Percentiles rank a stretch among this genome's conserved stretches.
phyloP scores from a whole-genome alignment of 2,888 invertebrate genomes.

The Andrena fulva region DNA sequence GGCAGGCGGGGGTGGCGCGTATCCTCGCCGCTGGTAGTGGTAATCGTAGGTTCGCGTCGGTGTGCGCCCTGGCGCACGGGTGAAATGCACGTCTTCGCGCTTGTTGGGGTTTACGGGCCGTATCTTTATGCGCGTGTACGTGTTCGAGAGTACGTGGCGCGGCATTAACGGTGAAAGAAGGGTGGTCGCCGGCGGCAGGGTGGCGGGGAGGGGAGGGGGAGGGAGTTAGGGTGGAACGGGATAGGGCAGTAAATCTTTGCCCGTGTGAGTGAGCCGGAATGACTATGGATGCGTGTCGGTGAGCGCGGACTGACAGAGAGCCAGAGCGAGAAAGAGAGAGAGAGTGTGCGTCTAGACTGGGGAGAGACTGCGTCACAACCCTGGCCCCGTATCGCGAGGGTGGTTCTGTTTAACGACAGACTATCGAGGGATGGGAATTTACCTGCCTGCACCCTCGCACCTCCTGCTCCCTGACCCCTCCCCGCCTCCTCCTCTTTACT shows the following conservation, averaged over 20 bases:
- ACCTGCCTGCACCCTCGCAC: slow-evolving; percentile 60
- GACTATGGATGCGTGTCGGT: slow-evolving; percentile 78
- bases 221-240: slow-evolving; percentile 34
- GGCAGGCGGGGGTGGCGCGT: not conserved
- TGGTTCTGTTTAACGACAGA: slow-evolving; percentile 78
- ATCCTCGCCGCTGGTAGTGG: slow-evolving; percentile 23
- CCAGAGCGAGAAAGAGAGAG: slow-evolving; percentile 62
- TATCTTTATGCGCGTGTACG: slow-evolving; percentile 76
- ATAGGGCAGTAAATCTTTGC: slow-evolving; percentile 81
- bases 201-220: not conserved
- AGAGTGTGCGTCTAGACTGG: slow-evolving; percentile 81
- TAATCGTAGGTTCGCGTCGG: slow-evolving; percentile 47
- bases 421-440: slow-evolving; percentile 77
- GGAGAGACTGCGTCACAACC: slow-evolving; percentile 82
- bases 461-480: slow-evolving; percentile 24
- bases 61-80: slow-evolving; percentile 36
- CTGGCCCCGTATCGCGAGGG: slow-evolving; percentile 77
- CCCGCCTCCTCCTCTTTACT: slow-evolving; percentile 34
- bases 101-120: slow-evolving; percentile 79
- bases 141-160: slow-evolving; percentile 78
- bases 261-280: slow-evolving; percentile 77
- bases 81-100: slow-evolving; percentile 70
- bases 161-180: slow-evolving; percentile 80
- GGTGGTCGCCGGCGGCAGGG: slow-evolving; percentile 18
- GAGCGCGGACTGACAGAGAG: slow-evolving; percentile 58